phyloP scores from a whole-genome alignment of 2,113 vertebrate species.

The Clarias magur region DNA sequence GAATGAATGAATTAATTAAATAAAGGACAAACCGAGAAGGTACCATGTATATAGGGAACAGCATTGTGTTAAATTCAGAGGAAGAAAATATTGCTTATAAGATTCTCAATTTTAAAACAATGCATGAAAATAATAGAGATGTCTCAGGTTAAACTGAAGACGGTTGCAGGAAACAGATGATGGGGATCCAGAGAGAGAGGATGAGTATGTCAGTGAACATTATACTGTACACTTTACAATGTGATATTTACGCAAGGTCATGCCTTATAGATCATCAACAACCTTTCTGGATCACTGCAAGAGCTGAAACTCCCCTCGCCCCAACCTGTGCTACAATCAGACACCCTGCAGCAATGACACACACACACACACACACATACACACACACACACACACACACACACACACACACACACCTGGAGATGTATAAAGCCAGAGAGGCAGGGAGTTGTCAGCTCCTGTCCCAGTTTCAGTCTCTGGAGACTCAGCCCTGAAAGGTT shows the following conservation, averaged over 20 bases:
- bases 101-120: background rate
- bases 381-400: background rate
- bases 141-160: background rate
- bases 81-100: background rate
- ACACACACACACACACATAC: background rate
- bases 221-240: slow-evolving; percentile 19
- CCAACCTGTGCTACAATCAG: slow-evolving; percentile 24
- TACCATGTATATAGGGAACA: background rate
- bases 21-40: background rate
- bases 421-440: background rate
- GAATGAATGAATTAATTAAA: background rate
- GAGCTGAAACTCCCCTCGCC: slow-evolving; percentile 20
- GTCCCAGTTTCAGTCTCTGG: slow-evolving; percentile 25
- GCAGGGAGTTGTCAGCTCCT: slow-evolving; percentile 11
- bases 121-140: background rate
- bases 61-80: background rate
- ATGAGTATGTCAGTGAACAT: background rate
- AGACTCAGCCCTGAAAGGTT: slow-evolving; percentile 18
- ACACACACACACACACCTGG: slow-evolving; percentile 13
- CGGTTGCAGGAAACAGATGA: background rate
- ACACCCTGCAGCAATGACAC: slow-evolving; percentile 5
- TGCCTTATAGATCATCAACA: slow-evolving; percentile 24
- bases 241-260: slow-evolving; percentile 41
- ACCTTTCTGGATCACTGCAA: slow-evolving; percentile 39
- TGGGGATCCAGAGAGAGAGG: background rate